phyloP scores from a whole-genome alignment of 2,797 vertebrate genomes.

The Centroberyx gerrardi region DNA sequence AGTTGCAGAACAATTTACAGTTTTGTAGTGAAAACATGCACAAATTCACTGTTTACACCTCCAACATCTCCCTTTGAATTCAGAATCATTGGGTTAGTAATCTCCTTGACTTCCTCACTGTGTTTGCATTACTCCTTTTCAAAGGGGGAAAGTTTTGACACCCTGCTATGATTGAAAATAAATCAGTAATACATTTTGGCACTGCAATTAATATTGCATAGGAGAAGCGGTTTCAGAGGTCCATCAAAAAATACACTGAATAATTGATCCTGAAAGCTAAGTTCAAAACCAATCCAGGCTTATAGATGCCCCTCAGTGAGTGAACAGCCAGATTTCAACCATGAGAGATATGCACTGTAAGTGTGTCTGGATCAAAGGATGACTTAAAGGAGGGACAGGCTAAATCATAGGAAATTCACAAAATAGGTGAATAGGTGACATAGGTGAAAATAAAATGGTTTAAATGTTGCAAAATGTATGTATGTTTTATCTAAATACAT shows the following conservation, averaged over 20 bases:
- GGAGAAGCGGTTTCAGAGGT: slow-evolving; percentile 78
- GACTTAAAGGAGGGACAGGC: slow-evolving; percentile 11
- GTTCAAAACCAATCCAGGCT: slow-evolving; percentile 75
- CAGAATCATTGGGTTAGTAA: slow-evolving; percentile 25
- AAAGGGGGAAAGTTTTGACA: slow-evolving; percentile 48
- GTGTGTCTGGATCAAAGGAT: slow-evolving; percentile 48
- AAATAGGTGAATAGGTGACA: background rate
- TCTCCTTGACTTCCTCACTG: slow-evolving; percentile 38
- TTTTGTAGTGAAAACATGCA: background rate
- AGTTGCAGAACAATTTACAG: background rate
- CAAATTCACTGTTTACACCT: background rate
- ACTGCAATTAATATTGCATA: slow-evolving; percentile 84
- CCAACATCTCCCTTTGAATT: background rate
- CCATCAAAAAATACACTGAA: slow-evolving; percentile 81
- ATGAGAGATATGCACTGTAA: slow-evolving; percentile 37
- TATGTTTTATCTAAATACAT: background rate
- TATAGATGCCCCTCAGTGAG: slow-evolving; percentile 61
- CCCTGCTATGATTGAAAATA: slow-evolving; percentile 77
- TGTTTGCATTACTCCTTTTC: slow-evolving; percentile 51
- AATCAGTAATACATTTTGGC: slow-evolving; percentile 82
- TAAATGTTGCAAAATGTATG: background rate
- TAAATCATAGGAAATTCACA: slow-evolving; percentile 15
- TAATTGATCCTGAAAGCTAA: slow-evolving; percentile 83
- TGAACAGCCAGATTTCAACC: slow-evolving; percentile 60
- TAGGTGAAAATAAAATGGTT: background rate